A percentile compares a stretch with the other conserved stretches of the same genome.
phyloP scores from a whole-genome alignment of 2,888 invertebrate genomes.

The Caenorhabditis imperialis region DNA sequence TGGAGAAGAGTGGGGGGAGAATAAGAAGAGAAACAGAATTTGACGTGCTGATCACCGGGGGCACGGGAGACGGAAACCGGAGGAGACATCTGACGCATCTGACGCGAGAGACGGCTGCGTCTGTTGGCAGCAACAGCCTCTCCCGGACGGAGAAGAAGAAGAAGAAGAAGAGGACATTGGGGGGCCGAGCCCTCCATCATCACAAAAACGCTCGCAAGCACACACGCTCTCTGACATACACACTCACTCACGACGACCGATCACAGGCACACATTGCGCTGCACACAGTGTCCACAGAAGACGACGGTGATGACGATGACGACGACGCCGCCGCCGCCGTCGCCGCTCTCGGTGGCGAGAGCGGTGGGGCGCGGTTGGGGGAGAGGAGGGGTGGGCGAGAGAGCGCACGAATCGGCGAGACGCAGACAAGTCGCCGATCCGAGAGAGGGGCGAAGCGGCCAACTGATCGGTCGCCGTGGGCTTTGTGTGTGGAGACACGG shows the following conservation, averaged over 20 bases:
- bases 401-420: no score
- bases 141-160: slow-evolving; percentile 8
- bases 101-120: slow-evolving; percentile 42
- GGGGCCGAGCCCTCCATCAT: slow-evolving; percentile 41
- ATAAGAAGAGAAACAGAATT: slow-evolving; percentile 21
- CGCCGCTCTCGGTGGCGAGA: no score
- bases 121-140: slow-evolving; percentile 45
- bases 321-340: slow-evolving; percentile 21
- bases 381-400: no score
- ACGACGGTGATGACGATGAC: slow-evolving; percentile 41
- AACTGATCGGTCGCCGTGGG: slow-evolving; percentile 43
- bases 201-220: slow-evolving; percentile 29
- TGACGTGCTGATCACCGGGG: slow-evolving; percentile 15
- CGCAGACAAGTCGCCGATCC: no score
- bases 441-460: slow-evolving; percentile 1
- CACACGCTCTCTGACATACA: slow-evolving; percentile 17
- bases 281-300: slow-evolving; percentile 50
- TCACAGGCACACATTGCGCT: slow-evolving; percentile 23
- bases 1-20: slow-evolving; percentile 10
- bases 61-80: slow-evolving; percentile 27
- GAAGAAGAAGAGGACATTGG: slow-evolving; percentile 34
- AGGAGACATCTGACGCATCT: slow-evolving; percentile 54
- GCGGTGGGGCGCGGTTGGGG: no score
- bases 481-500: slow-evolving; percentile 23
- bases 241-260: slow-evolving; percentile 27